phyloP scores from a whole-genome alignment of 2,888 invertebrate genomes.

The Noctua comes region DNA sequence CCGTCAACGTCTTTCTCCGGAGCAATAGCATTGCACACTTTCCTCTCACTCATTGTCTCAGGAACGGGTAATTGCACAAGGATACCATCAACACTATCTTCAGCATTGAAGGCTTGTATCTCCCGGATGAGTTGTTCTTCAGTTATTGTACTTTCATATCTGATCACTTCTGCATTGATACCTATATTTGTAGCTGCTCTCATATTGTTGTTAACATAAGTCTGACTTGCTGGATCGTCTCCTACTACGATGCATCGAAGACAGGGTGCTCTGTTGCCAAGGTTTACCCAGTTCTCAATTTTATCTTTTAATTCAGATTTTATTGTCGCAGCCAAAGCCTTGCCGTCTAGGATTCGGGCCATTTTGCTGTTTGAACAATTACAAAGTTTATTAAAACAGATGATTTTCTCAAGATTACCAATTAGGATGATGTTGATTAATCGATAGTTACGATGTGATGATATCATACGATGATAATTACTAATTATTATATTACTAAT shows the following conservation, averaged over 20 bases:
- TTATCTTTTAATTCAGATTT: slow-evolving; percentile 92
- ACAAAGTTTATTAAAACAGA: not conserved
- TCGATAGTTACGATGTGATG: not conserved
- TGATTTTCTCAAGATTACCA: not conserved
- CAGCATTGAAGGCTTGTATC: slow-evolving; percentile 92
- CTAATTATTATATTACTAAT: no score
- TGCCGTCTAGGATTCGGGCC: slow-evolving; percentile 94
- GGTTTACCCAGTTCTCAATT: slow-evolving; percentile 91
- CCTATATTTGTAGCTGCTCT: slow-evolving; percentile 90
- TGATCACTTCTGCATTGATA: slow-evolving; percentile 92
- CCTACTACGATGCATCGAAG: slow-evolving; percentile 96
- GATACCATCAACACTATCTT: slow-evolving; percentile 94
- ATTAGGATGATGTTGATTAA: not conserved
- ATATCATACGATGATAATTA: no score
- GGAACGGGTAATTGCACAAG: slow-evolving; percentile 96
- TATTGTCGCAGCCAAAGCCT: slow-evolving; percentile 92
- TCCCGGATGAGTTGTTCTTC: slow-evolving; percentile 92
- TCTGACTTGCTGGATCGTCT: slow-evolving; percentile 95
- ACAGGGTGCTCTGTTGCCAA: slow-evolving; percentile 92
- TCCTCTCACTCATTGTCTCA: slow-evolving; percentile 93
- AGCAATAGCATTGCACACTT: slow-evolving; percentile 94
- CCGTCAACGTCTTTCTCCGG: slow-evolving; percentile 97
- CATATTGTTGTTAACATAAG: slow-evolving; percentile 95
- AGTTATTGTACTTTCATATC: slow-evolving; percentile 89
- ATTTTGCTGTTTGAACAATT: slow-evolving; percentile 80